These are phyloP conservation scores for Stegostoma tigrinum DNA, from an alignment of 2,113 vertebrate species.

Conservation along the genomic window DNA sequence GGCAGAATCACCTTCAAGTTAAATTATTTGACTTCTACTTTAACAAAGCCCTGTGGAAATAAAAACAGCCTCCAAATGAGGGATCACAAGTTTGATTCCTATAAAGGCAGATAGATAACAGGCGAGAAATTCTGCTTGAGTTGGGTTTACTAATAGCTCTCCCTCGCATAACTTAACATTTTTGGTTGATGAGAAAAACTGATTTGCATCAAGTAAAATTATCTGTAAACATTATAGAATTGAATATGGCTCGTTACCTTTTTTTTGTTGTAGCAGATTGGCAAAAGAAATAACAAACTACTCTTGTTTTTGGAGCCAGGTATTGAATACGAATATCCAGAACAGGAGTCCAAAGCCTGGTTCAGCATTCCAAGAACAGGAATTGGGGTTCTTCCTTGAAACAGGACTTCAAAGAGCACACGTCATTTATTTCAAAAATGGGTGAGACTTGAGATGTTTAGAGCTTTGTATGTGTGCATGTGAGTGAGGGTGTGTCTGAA, in stretches of 20 bases:
- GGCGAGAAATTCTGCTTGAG: background rate
- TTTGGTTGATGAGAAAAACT: background rate
- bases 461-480: background rate
- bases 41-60: background rate
- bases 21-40: background rate
- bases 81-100: background rate
- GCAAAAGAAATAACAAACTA: background rate
- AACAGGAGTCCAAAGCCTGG: slow-evolving; percentile 96
- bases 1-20: background rate
- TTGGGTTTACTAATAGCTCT: background rate
- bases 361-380: slow-evolving; percentile 82
- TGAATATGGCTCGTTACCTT: background rate
- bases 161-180: background rate
- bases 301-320: slow-evolving; percentile 50
- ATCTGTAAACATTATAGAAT: background rate
- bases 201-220: background rate
- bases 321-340: slow-evolving; percentile 81
- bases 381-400: slow-evolving; percentile 95
- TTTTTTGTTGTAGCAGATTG: background rate
- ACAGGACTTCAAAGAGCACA: slow-evolving; percentile 95
- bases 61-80: background rate
- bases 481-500: background rate
- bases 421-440: slow-evolving; percentile 97
- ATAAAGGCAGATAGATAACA: background rate
- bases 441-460: slow-evolving; percentile 56